Percentiles rank a stretch among this genome's conserved stretches.
phyloP scores from a whole-genome alignment of 1,140 invertebrate genomes.

The Drosophila kikkawai region DNA sequence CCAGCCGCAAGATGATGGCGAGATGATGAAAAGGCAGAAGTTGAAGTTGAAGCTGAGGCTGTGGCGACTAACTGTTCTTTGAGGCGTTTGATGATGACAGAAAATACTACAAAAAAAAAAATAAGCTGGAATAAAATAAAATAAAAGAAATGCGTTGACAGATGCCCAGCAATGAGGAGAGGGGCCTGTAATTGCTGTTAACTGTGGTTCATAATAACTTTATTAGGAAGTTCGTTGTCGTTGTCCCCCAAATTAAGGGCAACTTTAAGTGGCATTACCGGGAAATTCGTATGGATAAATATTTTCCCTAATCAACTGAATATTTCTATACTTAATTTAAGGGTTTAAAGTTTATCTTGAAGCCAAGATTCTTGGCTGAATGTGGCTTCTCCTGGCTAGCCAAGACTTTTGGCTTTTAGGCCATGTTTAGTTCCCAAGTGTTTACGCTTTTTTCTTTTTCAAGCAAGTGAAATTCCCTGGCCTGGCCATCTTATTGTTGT shows the following conservation, averaged over 20 bases:
- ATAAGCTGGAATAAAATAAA: conserved; percentile 11
- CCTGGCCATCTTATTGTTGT: conserved; percentile 57
- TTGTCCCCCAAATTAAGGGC: conserved; percentile 27
- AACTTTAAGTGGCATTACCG: conserved; percentile 17
- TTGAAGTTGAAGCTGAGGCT: background rate
- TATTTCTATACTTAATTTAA: background rate
- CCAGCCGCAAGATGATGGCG: conserved; percentile 18
- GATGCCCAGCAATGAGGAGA: conserved; percentile 12
- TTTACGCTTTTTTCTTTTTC: background rate
- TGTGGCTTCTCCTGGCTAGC: background rate
- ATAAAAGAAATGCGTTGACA: conserved; percentile 22
- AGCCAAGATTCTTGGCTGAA: no score
- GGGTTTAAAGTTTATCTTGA: background rate
- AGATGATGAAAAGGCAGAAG: conserved; percentile 29
- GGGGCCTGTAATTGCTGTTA: conserved; percentile 38
- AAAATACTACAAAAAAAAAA: conserved; percentile 15
- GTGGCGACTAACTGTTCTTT: conserved; percentile 66
- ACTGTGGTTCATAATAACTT: conserved; percentile 47
- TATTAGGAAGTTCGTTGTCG: conserved; percentile 36
- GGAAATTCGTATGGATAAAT: conserved; percentile 1
- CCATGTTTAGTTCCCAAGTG: conserved; percentile 20
- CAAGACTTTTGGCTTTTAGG: conserved; percentile 12
- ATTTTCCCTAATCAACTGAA: background rate
- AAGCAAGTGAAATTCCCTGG: conserved; percentile 21
- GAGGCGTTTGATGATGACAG: conserved; percentile 68